phyloP scores from a whole-genome alignment of 2,113 vertebrate genomes.

The Hydrolagus affinis region DNA sequence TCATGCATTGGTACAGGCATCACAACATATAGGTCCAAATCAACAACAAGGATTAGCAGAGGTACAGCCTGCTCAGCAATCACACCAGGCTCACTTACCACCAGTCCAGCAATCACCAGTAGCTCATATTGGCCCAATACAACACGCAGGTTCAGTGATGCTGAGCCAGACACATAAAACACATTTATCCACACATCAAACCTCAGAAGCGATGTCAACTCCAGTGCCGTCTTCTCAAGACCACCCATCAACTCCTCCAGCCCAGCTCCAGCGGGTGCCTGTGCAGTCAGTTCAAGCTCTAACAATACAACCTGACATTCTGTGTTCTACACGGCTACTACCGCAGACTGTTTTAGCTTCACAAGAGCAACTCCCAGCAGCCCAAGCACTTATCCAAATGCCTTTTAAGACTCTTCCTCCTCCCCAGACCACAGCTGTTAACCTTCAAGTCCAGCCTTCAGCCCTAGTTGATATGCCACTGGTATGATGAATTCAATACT shows the following conservation, averaged over 20 bases:
- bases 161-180: constrained; percentile 49
- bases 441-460: constrained; percentile 73
- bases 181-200: constrained; percentile 49
- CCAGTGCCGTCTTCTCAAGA: constrained; percentile 57
- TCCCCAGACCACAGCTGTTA: constrained; percentile 84
- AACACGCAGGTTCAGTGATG: constrained; percentile 53
- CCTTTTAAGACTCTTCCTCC: constrained; percentile 79
- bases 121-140: constrained; percentile 55
- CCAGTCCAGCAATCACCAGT: constrained; percentile 53
- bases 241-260: constrained; percentile 38
- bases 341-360: constrained; percentile 70
- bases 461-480: constrained; percentile 57
- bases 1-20: constrained; percentile 63
- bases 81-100: constrained; percentile 53
- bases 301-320: constrained; percentile 71
- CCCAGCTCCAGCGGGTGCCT: constrained; percentile 67
- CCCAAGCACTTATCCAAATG: constrained; percentile 77
- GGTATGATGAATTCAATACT: constrained; percentile 49
- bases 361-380: constrained; percentile 73
- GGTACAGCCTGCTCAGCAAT: constrained; percentile 44
- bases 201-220: constrained; percentile 54
- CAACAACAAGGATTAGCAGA: constrained; percentile 45
- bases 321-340: constrained; percentile 68
- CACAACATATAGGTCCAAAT: constrained; percentile 56
- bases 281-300: constrained; percentile 72